A percentile compares a stretch with the other conserved stretches of the same genome.
Evolutionary conservation across 2,888 invertebrate species (phyloP).

Genomic region (Encarsia formosa): DNA sequence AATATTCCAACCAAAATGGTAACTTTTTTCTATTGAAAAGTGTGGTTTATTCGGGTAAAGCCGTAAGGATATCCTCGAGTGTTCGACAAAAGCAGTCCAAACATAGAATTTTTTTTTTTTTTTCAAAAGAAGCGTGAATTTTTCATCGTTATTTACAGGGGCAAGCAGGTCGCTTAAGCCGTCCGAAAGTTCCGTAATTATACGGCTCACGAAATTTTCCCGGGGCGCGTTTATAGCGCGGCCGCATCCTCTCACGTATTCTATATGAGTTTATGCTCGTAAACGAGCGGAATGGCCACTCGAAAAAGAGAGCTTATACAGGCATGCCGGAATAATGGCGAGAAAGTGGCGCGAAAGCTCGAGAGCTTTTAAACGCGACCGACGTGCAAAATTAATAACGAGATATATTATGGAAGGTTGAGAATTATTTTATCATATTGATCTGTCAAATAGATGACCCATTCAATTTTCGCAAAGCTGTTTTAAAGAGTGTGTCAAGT

Average conservation of each 20-base stretch:
- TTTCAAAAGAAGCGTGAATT: too few species aligned
- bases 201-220: slow-evolving; percentile 1
- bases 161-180: neutral
- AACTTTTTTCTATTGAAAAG: too few species aligned
- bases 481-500: too few species aligned
- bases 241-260: neutral
- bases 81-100: slow-evolving; percentile 18
- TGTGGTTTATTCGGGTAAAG: neutral
- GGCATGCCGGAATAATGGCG: too few species aligned
- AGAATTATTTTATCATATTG: too few species aligned
- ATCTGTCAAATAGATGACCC: too few species aligned
- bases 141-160: slow-evolving; percentile 1
- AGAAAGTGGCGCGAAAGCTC: neutral
- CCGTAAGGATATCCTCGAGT: slow-evolving; percentile 26
- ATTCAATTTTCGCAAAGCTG: too few species aligned
- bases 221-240: neutral
- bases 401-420: too few species aligned
- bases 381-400: too few species aligned
- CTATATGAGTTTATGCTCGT: neutral
- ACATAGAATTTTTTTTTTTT: too few species aligned
- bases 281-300: slow-evolving; percentile 11
- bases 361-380: neutral
- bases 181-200: slow-evolving; percentile 5
- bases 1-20: too few species aligned
- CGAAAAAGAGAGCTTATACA: too few species aligned